Evolutionary conservation across 2,888 invertebrate genomes (phyloP), one percentile per base, ranked within the genome.

Genomic region (Thera obeliscata): DNA sequence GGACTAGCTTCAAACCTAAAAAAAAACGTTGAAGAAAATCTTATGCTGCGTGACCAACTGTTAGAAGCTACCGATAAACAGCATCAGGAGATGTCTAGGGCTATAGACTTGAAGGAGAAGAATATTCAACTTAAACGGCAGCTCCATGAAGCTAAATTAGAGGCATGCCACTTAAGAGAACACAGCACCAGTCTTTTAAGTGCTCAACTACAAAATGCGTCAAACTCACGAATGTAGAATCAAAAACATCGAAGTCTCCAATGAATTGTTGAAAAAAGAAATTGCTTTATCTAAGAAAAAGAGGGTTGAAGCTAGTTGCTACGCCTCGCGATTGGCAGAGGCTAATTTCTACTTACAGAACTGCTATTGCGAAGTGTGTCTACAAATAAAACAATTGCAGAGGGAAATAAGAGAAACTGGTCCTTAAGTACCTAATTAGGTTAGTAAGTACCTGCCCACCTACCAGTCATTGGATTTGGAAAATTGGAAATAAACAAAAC

Each of bases 1-100:
- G 70, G 57, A 33, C 49, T 77, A 36, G 60, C 70, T 3, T 49
- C 66, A 2, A 76, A 74, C 46, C 69, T 83, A n/a, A 76, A 73
- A 3, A 81, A 71, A 66, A 56, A 77, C 9, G 43, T 76, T 1
- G 73, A 74, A 41, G 89, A 90, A 66, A 91, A 91, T 64, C 56
- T 50, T 11, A 76, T 52, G 22, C 76, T 92, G 33, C 81, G 74
- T 0, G 64, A 75, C 2, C 76, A 83, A 46, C 74, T 92, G 4
- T 68, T 77, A 0, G 81, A 83, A 63, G 85, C 82, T 0, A 89
- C 85, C 0, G 83, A 87, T n/a, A 89, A 87, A 63, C 89, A 92
- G 61, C 92, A 93, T 41, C 91, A 89, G 70, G 89, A 91, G 66
- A 92, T 92, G 91, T 78, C 83, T 22, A 85, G 92, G 77, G 92